Percentiles rank a stretch among this genome's conserved stretches.
These are phyloP conservation scores for Emberiza fucata DNA, from an alignment of 2,113 vertebrate genomes.

Conservation along the genomic window DNA sequence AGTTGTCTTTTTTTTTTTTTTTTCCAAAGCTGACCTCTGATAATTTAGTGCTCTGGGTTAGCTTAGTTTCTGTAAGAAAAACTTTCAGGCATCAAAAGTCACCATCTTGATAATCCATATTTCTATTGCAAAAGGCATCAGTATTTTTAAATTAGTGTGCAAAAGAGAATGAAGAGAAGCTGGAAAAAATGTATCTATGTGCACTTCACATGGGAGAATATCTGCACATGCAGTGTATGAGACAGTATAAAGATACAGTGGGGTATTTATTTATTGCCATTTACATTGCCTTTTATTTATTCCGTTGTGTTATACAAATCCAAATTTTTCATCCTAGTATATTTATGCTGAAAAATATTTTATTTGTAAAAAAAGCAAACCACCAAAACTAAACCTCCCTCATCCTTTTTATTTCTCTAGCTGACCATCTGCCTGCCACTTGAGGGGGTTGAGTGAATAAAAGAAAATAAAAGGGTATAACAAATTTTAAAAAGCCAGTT, in stretches of 20 bases:
- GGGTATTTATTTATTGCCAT: not conserved
- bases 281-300: not conserved
- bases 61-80: not conserved
- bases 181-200: not conserved
- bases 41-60: not conserved
- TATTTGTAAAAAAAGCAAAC: not conserved
- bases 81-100: not conserved
- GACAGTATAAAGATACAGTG: not conserved
- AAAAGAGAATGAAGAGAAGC: not conserved
- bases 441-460: not conserved
- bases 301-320: not conserved
- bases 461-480: not conserved
- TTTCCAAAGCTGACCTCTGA: not conserved
- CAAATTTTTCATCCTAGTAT: not conserved
- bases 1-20: not conserved
- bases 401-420: not conserved
- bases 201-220: not conserved
- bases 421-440: not conserved
- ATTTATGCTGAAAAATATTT: not conserved
- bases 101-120: not conserved
- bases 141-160: not conserved
- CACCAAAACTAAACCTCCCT: not conserved
- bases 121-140: not conserved
- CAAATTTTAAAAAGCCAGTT: not conserved
- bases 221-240: not conserved